These are phyloP conservation scores for Metopia argyrocephala DNA, from an alignment of 2,888 invertebrate species.

Conservation along the genomic window DNA sequence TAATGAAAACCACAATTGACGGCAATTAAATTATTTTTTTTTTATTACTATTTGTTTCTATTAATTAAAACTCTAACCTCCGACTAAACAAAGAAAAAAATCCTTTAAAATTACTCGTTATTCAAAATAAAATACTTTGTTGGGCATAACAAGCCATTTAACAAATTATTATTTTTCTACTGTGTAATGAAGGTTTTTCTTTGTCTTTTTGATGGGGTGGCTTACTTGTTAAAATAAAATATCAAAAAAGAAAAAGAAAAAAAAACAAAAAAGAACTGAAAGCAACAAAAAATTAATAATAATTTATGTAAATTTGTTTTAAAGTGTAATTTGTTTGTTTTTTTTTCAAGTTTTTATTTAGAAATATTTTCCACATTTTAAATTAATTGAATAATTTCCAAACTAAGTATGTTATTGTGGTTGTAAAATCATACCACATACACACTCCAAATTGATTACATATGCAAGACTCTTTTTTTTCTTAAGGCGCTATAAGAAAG, in stretches of 20 bases:
- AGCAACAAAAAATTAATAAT: background rate
- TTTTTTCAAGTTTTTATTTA: background rate
- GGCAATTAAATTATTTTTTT: background rate
- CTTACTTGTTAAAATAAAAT: background rate
- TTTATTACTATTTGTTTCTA: background rate
- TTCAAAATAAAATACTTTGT: background rate
- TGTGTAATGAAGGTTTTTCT: slow-evolving; percentile 53
- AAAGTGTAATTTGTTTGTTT: background rate
- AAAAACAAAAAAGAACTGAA: too few species aligned
- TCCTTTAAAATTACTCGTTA: background rate
- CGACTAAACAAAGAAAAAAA: background rate
- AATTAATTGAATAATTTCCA: slow-evolving; percentile 57
- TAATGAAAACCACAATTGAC: background rate
- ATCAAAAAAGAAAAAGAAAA: too few species aligned
- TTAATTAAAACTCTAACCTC: background rate
- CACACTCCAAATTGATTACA: background rate
- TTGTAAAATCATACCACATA: background rate
- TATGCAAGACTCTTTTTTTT: too few species aligned
- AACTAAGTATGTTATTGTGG: slow-evolving; percentile 18
- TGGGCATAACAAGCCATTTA: background rate
- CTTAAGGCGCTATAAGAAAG: too few species aligned
- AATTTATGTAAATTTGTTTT: slow-evolving; percentile 38
- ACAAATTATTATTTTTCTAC: slow-evolving; percentile 30
- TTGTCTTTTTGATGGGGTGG: slow-evolving; percentile 27
- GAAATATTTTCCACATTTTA: slow-evolving; percentile 2